Evolutionary conservation across 2,797 vertebrate genomes (phyloP), one percentile per base, ranked within the genome.

Genomic region (Lates japonicus): DNA sequence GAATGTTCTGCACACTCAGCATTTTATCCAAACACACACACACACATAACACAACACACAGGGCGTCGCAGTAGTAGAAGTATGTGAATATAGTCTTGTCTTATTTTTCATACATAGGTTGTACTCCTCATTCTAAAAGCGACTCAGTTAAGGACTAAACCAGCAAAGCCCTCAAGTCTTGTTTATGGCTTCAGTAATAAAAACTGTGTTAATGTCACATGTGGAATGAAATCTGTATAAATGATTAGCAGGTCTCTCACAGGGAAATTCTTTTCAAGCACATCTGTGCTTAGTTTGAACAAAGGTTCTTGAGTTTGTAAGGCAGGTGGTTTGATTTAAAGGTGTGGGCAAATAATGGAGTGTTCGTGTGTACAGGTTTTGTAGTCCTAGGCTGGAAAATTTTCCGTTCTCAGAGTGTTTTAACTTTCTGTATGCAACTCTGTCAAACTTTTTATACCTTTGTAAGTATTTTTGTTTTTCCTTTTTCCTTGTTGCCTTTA

Each of bases 1-100:
- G 87, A 90, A 90, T 73, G 80, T 58, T 88, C 78, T 78, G 85
- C 89, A 80, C 67, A 72, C 76, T 94, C 91, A 88, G 91, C 90
- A 57, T 69, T 88, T 84, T 71, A 72, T 35, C 12, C 11, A 3
- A 64, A 83, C 72, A 42, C n/a, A 10, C 61, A 41, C 78, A 55
- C 35, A 62, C 42, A 80, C 52, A 59, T 33, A 42, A 37, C 59
- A 70, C 33, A 55, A 57, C 29, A 52, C 46, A 55, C 44, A 46
- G 7, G 42, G 33, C 46, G 31, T 76, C 61, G 74, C 51, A 19
- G 64, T 46, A 39, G 70, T n/a, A 35, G 44, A 55, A 48, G 22
- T 17, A 9, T 79, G 48, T 58, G 59, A 78, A 83, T 85, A n/a
- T 35, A 73, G 41, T 48, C 42, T n/a, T 55, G 42, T 75, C 55